A percentile compares a stretch with the other conserved stretches of the same genome.
These are phyloP conservation scores for Seira sanloemensis DNA, from an alignment of 2,888 invertebrate genomes.

Conservation along the genomic window DNA sequence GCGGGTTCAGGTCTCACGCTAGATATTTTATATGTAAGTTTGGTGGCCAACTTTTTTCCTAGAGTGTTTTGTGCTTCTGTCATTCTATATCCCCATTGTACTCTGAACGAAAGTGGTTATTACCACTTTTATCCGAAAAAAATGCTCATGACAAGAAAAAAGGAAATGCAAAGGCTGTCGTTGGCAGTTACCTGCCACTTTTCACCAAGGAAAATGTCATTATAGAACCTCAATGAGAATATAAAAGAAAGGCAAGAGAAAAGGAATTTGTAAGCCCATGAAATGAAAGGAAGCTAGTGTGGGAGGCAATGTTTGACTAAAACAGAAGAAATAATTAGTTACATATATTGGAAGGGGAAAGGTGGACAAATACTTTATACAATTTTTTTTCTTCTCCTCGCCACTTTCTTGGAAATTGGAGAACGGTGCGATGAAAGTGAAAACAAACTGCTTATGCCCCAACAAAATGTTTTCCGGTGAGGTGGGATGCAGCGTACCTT, in stretches of 20 bases:
- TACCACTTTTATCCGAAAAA: constrained; percentile 27
- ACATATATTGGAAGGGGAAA: not conserved
- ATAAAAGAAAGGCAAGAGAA: constrained; percentile 14
- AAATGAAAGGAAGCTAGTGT: constrained; percentile 21
- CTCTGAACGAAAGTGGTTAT: constrained; percentile 33
- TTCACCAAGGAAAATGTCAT: constrained; percentile 49
- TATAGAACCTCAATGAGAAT: constrained; percentile 16
- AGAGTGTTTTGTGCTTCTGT: constrained; percentile 11
- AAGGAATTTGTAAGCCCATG: not conserved
- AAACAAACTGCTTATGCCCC: too few species aligned
- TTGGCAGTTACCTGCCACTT: constrained; percentile 64
- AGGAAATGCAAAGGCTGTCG: constrained; percentile 54
- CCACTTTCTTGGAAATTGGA: too few species aligned
- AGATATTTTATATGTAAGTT: too few species aligned
- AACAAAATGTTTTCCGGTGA: too few species aligned
- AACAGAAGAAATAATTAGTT: constrained; percentile 46
- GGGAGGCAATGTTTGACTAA: not conserved
- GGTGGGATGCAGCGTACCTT: too few species aligned
- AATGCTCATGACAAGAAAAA: not conserved
- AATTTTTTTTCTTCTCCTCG: not conserved
- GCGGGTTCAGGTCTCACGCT: too few species aligned
- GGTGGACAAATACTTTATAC: not conserved
- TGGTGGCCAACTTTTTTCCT: too few species aligned
- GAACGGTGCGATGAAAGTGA: too few species aligned
- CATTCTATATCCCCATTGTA: constrained; percentile 25